Conservation (phyloP, 64 coral and sea anemone genomes). For the Anthopleura sola region DNA sequence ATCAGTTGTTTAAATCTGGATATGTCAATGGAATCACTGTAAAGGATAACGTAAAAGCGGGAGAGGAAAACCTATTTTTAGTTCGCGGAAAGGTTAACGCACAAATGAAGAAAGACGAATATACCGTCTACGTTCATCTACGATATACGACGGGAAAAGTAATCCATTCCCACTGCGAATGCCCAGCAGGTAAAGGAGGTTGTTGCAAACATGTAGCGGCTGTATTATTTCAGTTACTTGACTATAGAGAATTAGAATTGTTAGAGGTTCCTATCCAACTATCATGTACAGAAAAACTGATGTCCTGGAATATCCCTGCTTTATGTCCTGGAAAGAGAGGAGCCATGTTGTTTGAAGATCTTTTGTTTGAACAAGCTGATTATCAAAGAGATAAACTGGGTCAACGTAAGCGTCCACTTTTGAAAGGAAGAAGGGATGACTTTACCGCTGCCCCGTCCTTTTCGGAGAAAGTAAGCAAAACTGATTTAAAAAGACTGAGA, state of each 20-base stretch:
- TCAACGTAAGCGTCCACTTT: conserved; percentile 21
- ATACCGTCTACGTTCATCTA: conserved; percentile 31
- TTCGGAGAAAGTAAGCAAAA: conserved; percentile 17
- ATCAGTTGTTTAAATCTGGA: conserved; percentile 15
- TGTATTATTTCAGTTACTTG: conserved; percentile 36
- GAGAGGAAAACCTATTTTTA: conserved; percentile 9
- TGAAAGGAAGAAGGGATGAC: conserved; percentile 21
- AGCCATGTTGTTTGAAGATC: conserved; percentile 25
- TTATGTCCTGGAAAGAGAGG: background rate
- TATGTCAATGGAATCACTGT: background rate
- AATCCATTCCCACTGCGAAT: conserved; percentile 18
- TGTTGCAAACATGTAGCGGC: conserved; percentile 56
- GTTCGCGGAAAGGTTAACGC: conserved; percentile 26
- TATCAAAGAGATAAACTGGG: conserved; percentile 19
- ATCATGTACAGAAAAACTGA: conserved; percentile 38
- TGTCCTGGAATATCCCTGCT: conserved; percentile 23
- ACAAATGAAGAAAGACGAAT: conserved; percentile 33
- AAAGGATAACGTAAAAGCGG: conserved; percentile 8
- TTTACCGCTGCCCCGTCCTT: conserved; percentile 23
- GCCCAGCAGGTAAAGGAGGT: conserved; percentile 34
- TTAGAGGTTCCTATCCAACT: conserved; percentile 23
- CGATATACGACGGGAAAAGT: conserved; percentile 8
- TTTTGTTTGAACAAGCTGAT: conserved; percentile 29
- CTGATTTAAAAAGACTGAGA: conserved; percentile 31
- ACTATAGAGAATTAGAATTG: conserved; percentile 40